A percentile compares a stretch with the other conserved stretches of the same genome.
phyloP scores from a whole-genome alignment of 2,888 invertebrate genomes.

The Anagyrus pseudococci region DNA sequence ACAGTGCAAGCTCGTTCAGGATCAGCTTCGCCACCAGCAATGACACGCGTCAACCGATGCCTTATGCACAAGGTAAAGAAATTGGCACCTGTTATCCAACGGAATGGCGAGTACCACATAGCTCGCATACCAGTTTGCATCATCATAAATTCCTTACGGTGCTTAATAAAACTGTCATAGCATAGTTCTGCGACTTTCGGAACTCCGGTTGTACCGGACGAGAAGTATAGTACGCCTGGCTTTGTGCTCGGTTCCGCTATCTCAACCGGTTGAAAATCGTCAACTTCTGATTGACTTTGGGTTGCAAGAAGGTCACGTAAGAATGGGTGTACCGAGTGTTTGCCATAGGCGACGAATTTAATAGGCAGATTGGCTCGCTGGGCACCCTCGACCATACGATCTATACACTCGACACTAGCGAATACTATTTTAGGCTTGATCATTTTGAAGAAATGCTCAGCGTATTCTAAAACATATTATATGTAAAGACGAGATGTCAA shows the following conservation, averaged over 20 bases:
- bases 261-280: conserved; percentile 43
- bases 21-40: conserved; percentile 45
- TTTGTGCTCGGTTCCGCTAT: conserved; percentile 37
- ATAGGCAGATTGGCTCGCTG: conserved; percentile 36
- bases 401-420: conserved; percentile 33
- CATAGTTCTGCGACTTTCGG: conserved; percentile 48
- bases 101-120: conserved; percentile 5
- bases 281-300: conserved; percentile 39
- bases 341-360: conserved; percentile 42
- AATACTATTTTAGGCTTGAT: conserved; percentile 49
- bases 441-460: conserved; percentile 20
- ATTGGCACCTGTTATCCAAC: conserved; percentile 12
- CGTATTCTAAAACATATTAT: background rate
- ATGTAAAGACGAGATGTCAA: conserved; percentile 24
- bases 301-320: conserved; percentile 42
- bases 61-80: background rate
- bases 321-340: conserved; percentile 32
- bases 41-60: conserved; percentile 38
- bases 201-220: conserved; percentile 53
- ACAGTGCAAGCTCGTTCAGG: conserved; percentile 27
- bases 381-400: conserved; percentile 25
- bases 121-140: background rate
- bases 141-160: background rate
- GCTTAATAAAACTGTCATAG: conserved; percentile 6
- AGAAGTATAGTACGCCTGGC: conserved; percentile 45